phyloP scores from a whole-genome alignment of 2,888 invertebrate genomes.

The Thymelicus lineola region DNA sequence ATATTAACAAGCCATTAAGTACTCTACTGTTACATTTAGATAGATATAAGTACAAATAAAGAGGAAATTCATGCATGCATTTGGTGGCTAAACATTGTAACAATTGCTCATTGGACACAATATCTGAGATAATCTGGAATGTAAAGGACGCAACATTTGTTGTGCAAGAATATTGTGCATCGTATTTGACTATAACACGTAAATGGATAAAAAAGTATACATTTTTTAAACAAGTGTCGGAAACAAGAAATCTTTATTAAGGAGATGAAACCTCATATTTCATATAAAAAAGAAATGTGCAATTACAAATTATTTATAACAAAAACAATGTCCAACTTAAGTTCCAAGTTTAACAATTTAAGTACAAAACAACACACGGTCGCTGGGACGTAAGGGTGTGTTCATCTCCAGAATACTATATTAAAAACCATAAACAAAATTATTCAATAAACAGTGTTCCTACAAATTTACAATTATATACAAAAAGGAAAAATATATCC shows the following conservation, averaged over 20 bases:
- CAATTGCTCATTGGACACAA: slow-evolving; percentile 36
- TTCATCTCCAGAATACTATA: slow-evolving; percentile 53
- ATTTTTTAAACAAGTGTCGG: neutral
- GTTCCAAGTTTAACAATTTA: slow-evolving; percentile 32
- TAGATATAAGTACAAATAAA: slow-evolving; percentile 29
- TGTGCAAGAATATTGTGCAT: slow-evolving; percentile 48
- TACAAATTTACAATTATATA: slow-evolving; percentile 82
- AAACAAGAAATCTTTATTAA: neutral
- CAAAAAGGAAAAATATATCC: slow-evolving; percentile 75
- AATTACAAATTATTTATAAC: slow-evolving; percentile 13
- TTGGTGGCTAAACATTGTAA: slow-evolving; percentile 27
- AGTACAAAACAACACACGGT: slow-evolving; percentile 48
- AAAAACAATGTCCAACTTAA: slow-evolving; percentile 42
- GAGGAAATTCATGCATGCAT: slow-evolving; percentile 23
- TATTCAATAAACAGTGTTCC: slow-evolving; percentile 68
- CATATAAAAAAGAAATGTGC: slow-evolving; percentile 39
- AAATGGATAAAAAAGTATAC: neutral
- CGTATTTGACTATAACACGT: slow-evolving; percentile 1
- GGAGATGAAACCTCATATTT: neutral
- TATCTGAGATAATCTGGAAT: slow-evolving; percentile 45
- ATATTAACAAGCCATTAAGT: slow-evolving; percentile 27
- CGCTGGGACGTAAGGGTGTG: neutral
- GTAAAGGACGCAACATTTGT: slow-evolving; percentile 47
- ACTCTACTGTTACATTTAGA: slow-evolving; percentile 22
- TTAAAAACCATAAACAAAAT: slow-evolving; percentile 56